These are phyloP conservation scores for Stegophylla sp. DNA, from an alignment of 2,888 invertebrate species.

Conservation along the genomic window DNA sequence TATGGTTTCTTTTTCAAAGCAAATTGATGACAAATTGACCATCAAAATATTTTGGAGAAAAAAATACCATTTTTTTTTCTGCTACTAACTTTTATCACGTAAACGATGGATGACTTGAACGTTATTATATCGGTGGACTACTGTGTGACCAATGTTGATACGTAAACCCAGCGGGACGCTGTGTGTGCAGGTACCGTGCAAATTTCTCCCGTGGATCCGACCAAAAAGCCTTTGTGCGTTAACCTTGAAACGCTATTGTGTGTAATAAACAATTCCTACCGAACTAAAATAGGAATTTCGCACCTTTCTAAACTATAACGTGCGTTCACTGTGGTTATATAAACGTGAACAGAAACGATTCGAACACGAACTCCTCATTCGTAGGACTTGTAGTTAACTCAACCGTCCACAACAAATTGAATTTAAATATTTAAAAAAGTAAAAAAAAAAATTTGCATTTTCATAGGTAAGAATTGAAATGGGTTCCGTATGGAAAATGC, in stretches of 20 bases:
- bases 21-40: conserved; percentile 52
- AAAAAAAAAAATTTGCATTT: no score
- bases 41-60: conserved; percentile 51
- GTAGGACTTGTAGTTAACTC: no score
- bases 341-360: no score
- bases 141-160: neutral
- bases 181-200: conserved; percentile 36
- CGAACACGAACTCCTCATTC: no score
- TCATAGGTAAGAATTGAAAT: no score
- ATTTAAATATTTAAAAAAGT: no score
- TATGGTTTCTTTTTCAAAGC: conserved; percentile 4
- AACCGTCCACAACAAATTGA: no score
- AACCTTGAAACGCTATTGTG: conserved; percentile 40
- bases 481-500: no score
- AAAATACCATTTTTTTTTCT: conserved; percentile 7
- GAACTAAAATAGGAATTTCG: conserved; percentile 24
- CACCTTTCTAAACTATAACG: conserved; percentile 32
- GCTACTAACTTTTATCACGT: neutral
- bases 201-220: conserved; percentile 27
- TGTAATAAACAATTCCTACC: conserved; percentile 17
- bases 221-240: conserved; percentile 35
- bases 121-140: neutral
- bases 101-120: conserved; percentile 10
- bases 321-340: neutral
- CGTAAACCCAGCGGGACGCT: conserved; percentile 24